phyloP scores from a whole-genome alignment of 2,888 invertebrate species.

The Morpho deidamia region DNA sequence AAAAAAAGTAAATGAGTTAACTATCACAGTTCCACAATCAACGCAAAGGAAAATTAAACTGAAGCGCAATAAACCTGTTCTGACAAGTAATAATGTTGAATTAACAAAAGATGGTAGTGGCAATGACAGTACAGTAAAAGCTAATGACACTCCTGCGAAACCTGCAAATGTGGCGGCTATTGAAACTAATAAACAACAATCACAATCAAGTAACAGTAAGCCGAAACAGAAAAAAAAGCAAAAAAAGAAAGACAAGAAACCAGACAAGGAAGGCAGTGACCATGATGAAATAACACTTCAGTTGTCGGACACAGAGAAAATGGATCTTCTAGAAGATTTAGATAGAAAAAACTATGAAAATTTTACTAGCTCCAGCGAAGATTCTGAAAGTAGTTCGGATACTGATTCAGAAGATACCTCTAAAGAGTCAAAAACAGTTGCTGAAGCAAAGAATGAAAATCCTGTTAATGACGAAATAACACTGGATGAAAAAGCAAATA shows the following conservation, averaged over 20 bases:
- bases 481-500: background rate
- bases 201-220: slow-evolving; percentile 33
- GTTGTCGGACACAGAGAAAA: slow-evolving; percentile 67
- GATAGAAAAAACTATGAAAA: slow-evolving; percentile 53
- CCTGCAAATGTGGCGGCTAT: slow-evolving; percentile 11
- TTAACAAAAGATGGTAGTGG: background rate
- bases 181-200: slow-evolving; percentile 21
- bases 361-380: slow-evolving; percentile 35
- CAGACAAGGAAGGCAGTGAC: slow-evolving; percentile 51
- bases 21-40: slow-evolving; percentile 56
- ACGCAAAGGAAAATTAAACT: slow-evolving; percentile 59
- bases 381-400: slow-evolving; percentile 40
- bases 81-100: background rate
- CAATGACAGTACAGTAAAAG: slow-evolving; percentile 20
- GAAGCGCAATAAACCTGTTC: slow-evolving; percentile 41
- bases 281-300: slow-evolving; percentile 69
- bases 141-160: slow-evolving; percentile 9
- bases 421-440: background rate
- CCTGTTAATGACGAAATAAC: background rate
- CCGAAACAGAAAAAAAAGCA: slow-evolving; percentile 33
- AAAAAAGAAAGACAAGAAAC: slow-evolving; percentile 42
- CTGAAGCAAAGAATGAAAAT: background rate
- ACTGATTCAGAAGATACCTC: slow-evolving; percentile 17
- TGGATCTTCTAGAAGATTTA: slow-evolving; percentile 67
- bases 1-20: slow-evolving; percentile 47